A percentile compares a stretch with the other conserved stretches of the same genome.
These are phyloP conservation scores for Reticulitermes speratus DNA, from an alignment of 1,140 invertebrate genomes.

Conservation along the genomic window DNA sequence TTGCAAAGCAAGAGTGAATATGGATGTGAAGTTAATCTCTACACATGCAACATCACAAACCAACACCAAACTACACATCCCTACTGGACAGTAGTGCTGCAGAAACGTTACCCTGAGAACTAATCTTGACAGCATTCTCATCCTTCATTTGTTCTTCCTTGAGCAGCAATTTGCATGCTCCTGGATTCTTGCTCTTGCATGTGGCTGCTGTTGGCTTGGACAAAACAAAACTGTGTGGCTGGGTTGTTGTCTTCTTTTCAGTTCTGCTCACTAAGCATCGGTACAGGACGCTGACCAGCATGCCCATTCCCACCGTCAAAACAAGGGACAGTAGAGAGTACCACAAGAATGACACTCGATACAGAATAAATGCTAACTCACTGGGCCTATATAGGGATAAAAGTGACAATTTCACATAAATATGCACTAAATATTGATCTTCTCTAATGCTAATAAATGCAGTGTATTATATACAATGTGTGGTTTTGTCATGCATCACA, in stretches of 20 bases:
- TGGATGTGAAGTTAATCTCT: background rate
- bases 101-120: background rate
- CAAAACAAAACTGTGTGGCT: background rate
- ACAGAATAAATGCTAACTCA: slow-evolving; percentile 21
- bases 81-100: background rate
- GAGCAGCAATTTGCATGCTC: background rate
- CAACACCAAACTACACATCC: background rate
- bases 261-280: background rate
- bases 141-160: background rate
- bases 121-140: background rate
- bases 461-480: too few species aligned
- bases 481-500: too few species aligned
- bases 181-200: background rate
- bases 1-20: background rate
- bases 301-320: slow-evolving; percentile 10
- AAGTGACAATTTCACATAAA: too few species aligned
- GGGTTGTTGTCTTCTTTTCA: background rate
- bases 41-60: background rate
- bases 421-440: too few species aligned
- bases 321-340: slow-evolving; percentile 12
- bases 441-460: too few species aligned
- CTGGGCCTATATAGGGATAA: background rate
- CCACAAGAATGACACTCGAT: slow-evolving; percentile 29
- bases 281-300: slow-evolving; percentile 8
- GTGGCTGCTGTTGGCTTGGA: background rate